A percentile compares a stretch with the other conserved stretches of the same genome.
Evolutionary conservation across 2,113 vertebrate genomes (phyloP).

Genomic region (Amphiprion percula): DNA sequence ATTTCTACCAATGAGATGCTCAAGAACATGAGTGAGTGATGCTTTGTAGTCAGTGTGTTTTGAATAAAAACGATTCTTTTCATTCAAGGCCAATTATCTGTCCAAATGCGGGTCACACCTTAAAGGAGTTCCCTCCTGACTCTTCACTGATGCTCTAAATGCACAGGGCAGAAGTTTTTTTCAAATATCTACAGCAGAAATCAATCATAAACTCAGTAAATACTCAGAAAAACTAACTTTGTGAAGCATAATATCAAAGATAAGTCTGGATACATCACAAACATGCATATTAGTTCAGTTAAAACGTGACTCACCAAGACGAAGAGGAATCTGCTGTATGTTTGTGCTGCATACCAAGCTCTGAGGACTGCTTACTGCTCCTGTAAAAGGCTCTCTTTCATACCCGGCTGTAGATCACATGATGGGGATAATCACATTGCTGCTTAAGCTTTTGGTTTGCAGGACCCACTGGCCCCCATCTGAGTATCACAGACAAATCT

Average conservation of each 20-base stretch:
- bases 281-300: background rate
- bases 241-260: background rate
- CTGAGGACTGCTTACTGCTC: constrained; percentile 41
- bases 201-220: background rate
- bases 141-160: too few species aligned
- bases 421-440: constrained; percentile 83
- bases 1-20: too few species aligned
- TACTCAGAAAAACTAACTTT: background rate
- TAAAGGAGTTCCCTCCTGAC: too few species aligned
- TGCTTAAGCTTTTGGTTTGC: constrained; percentile 56
- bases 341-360: constrained; percentile 12
- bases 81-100: too few species aligned
- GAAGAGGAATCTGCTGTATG: constrained; percentile 22
- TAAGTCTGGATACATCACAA: background rate
- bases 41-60: too few species aligned
- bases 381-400: constrained; percentile 79
- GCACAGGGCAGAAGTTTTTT: too few species aligned
- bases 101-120: too few species aligned
- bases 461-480: constrained; percentile 5
- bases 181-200: background rate
- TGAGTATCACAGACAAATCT: background rate
- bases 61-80: too few species aligned
- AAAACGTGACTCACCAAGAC: constrained; percentile 52
- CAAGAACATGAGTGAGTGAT: too few species aligned
- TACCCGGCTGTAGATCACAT: constrained; percentile 81